These are phyloP conservation scores for Scolopax bukidnonensis DNA, from an alignment of 2,797 vertebrate genomes.

Conservation along the genomic window DNA sequence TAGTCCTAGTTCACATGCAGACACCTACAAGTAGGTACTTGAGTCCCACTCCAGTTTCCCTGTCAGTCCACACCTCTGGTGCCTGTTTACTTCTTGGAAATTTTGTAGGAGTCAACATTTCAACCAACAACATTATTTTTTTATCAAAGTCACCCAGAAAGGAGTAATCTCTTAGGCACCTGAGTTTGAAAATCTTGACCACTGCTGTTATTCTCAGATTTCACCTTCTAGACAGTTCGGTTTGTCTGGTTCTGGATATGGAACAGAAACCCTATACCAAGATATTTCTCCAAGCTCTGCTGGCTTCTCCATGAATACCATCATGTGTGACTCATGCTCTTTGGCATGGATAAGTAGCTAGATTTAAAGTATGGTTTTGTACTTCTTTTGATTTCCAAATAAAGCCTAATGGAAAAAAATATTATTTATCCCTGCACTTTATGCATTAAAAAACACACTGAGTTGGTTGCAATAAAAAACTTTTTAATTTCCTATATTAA, in stretches of 20 bases:
- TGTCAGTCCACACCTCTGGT: background rate
- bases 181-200: slow-evolving; percentile 1
- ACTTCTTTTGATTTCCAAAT: slow-evolving; percentile 35
- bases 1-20: background rate
- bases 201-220: slow-evolving; percentile 18
- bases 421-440: background rate
- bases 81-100: background rate
- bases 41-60: background rate
- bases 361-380: slow-evolving; percentile 35
- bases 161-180: background rate
- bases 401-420: slow-evolving; percentile 25
- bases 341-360: slow-evolving; percentile 34
- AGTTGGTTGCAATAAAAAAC: background rate
- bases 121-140: background rate
- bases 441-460: background rate
- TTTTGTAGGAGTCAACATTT: background rate
- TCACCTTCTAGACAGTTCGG: slow-evolving; percentile 1
- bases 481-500: background rate
- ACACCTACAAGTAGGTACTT: background rate
- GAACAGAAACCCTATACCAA: slow-evolving; percentile 51
- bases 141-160: background rate
- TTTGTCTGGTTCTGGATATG: slow-evolving; percentile 50
- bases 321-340: slow-evolving; percentile 47
- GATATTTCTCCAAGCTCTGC: slow-evolving; percentile 37
- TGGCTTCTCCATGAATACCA: slow-evolving; percentile 47